Conservation (phyloP, 1,140 invertebrate genomes). For the Rhagoletis zephyria region DNA sequence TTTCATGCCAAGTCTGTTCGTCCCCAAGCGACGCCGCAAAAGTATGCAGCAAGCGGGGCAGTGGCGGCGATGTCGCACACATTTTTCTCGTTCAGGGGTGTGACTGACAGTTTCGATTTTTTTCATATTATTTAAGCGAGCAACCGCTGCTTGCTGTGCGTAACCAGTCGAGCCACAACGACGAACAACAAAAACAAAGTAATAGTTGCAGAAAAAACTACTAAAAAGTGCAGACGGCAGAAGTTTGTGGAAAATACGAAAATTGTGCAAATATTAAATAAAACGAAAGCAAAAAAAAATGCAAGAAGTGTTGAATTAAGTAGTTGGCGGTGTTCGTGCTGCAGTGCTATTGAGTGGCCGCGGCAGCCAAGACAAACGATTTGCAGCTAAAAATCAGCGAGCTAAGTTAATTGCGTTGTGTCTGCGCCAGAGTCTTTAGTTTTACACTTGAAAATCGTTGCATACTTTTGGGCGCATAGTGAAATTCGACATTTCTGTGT, state of each 20-base stretch:
- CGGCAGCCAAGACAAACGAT: neutral
- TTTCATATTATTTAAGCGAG: neutral
- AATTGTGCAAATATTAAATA: constrained; percentile 18
- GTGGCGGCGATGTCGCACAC: neutral
- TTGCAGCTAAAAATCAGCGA: constrained; percentile 20
- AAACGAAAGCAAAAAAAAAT: neutral
- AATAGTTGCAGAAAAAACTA: neutral
- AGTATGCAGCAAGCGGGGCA: neutral
- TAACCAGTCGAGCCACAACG: neutral
- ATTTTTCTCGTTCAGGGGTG: constrained; percentile 52
- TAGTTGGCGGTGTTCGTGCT: neutral
- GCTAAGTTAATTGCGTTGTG: constrained; percentile 11
- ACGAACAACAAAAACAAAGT: constrained; percentile 3
- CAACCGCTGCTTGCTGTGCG: neutral
- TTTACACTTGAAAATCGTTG: neutral
- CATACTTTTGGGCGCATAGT: constrained; percentile 29
- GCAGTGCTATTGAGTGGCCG: neutral
- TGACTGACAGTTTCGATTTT: constrained; percentile 54
- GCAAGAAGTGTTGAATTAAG: neutral
- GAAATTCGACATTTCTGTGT: neutral
- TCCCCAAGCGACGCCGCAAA: neutral
- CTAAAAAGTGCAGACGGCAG: constrained; percentile 3
- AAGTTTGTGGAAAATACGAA: neutral
- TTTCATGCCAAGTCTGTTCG: neutral
- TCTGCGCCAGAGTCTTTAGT: constrained; percentile 23